Evolutionary conservation across 2,113 vertebrate species (phyloP).

Genomic region (Silurus asotus): DNA sequence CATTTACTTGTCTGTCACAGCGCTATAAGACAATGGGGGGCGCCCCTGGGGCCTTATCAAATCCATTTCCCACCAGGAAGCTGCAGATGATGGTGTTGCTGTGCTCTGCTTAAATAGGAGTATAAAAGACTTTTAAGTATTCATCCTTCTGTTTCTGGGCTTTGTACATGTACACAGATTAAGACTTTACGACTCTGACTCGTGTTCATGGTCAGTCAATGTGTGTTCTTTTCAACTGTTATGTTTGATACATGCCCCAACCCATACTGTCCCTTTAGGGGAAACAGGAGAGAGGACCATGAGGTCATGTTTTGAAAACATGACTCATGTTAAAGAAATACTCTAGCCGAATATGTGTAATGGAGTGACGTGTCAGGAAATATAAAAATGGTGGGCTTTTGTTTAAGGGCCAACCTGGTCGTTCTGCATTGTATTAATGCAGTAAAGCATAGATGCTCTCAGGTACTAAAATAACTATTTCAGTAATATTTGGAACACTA

Average conservation of each 20-base stretch:
- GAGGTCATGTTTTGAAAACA: constrained; percentile 71
- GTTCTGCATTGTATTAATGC: background rate
- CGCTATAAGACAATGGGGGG: constrained; percentile 72
- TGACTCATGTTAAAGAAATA: constrained; percentile 53
- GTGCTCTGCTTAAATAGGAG: background rate
- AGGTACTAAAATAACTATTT: background rate
- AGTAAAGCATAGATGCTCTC: background rate
- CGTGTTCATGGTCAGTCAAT: background rate
- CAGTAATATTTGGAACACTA: background rate
- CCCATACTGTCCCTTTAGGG: constrained; percentile 46
- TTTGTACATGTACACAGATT: background rate
- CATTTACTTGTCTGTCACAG: constrained; percentile 64
- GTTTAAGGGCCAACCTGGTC: background rate
- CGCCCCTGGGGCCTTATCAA: constrained; percentile 60
- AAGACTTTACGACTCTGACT: background rate
- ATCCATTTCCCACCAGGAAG: constrained; percentile 73
- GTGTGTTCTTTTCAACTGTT: background rate
- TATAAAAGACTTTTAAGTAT: background rate
- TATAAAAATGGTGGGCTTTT: constrained; percentile 19
- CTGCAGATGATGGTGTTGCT: constrained; percentile 57
- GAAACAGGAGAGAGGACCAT: constrained; percentile 62
- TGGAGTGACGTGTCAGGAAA: constrained; percentile 7
- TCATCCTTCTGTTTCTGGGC: constrained; percentile 10
- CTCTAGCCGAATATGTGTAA: constrained; percentile 37
- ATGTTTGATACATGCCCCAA: constrained; percentile 13